Evolutionary conservation across 2,888 invertebrate genomes (phyloP).

Genomic region (Chironomus riparius): DNA sequence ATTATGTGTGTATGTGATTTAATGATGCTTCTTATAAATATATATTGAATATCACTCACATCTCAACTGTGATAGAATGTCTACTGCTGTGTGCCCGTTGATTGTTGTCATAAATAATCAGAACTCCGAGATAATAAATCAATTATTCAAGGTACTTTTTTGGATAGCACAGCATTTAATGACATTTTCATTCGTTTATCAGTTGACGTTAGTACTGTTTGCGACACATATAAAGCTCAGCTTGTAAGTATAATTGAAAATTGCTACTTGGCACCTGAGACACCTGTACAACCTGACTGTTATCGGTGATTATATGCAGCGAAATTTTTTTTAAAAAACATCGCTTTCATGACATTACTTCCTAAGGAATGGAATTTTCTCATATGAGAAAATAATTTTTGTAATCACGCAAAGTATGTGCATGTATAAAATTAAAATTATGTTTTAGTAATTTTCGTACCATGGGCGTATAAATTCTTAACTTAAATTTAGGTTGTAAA

Average conservation of each 20-base stretch:
- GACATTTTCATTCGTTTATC: no score
- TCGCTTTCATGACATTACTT: neutral
- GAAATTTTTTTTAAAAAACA: neutral
- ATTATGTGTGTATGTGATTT: neutral
- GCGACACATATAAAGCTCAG: no score
- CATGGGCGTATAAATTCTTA: no score
- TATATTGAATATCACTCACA: neutral
- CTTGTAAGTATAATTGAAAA: neutral
- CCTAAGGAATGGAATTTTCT: neutral
- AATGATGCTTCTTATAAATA: neutral
- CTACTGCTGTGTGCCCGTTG: neutral
- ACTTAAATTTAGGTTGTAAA: no score
- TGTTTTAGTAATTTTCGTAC: no score
- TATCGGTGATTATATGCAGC: neutral
- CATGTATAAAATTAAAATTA: no score
- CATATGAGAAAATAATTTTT: neutral
- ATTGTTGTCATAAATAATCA: slow-evolving; percentile 5
- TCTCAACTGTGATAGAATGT: no score
- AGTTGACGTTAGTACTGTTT: no score
- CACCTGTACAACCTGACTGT: neutral
- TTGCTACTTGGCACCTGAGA: neutral
- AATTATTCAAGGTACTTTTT: neutral
- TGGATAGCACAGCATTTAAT: no score
- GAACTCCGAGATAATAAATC: neutral
- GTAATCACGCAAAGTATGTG: no score